phyloP scores from a whole-genome alignment of 53 echinoderm and acorn worm genomes.

The Antedon mediterranea region DNA sequence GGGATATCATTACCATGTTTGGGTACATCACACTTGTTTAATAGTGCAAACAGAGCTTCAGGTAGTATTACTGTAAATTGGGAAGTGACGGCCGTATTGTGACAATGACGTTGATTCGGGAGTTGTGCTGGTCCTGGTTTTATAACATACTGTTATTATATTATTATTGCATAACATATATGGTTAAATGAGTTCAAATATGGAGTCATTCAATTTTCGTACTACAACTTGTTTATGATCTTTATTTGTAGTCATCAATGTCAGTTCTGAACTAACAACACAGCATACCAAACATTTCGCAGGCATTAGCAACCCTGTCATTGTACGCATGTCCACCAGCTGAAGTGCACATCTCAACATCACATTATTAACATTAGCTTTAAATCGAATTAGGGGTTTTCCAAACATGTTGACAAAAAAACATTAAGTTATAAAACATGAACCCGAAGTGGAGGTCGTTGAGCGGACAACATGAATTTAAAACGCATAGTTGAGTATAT shows the following conservation, averaged over 20 bases:
- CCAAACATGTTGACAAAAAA: neutral
- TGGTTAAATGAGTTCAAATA: too few relatives aligned
- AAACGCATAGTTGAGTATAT: neutral
- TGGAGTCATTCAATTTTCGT: too few relatives aligned
- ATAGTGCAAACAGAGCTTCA: too few relatives aligned
- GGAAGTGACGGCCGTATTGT: too few relatives aligned
- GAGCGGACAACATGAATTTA: neutral
- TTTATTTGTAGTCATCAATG: neutral
- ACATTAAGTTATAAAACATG: neutral
- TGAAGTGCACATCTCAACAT: neutral
- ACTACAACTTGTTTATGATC: too few relatives aligned
- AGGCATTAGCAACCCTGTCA: neutral
- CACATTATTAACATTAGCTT: neutral
- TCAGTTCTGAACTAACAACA: neutral
- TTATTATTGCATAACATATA: too few relatives aligned
- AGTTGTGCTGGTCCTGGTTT: too few relatives aligned
- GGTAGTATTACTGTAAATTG: too few relatives aligned
- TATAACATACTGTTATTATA: too few relatives aligned
- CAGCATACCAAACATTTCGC: neutral
- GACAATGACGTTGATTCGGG: too few relatives aligned
- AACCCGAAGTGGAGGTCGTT: neutral
- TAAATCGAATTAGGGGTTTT: neutral
- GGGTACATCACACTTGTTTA: too few relatives aligned
- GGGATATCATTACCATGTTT: too few relatives aligned
- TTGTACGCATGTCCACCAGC: neutral